Evolutionary conservation across 1,140 invertebrate genomes (phyloP).

Genomic region (Apis dorsata): DNA sequence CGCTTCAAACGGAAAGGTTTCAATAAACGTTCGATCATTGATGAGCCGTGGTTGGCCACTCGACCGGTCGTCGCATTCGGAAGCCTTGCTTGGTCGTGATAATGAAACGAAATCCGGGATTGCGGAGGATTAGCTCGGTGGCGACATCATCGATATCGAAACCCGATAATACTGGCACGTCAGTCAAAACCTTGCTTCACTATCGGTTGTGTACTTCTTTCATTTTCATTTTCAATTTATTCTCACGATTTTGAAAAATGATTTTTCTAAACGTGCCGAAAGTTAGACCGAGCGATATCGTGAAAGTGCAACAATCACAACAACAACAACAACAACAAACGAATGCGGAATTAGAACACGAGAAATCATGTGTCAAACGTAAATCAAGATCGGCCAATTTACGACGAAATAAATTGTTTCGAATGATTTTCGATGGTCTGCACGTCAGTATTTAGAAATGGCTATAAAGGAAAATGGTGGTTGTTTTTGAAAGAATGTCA

Average conservation of each 20-base stretch:
- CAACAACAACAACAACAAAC: not conserved
- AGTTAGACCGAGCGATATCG: not conserved
- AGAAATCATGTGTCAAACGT: not conserved
- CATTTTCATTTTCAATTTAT: not conserved
- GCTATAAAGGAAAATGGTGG: not conserved
- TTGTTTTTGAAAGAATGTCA: not conserved
- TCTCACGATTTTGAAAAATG: not conserved
- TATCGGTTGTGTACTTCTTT: not conserved
- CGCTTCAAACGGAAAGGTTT: not conserved
- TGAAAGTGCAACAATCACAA: not conserved
- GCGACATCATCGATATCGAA: conserved; percentile 34
- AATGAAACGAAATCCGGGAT: conserved; percentile 57
- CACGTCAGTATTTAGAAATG: conserved; percentile 17
- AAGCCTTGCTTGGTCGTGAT: conserved; percentile 36
- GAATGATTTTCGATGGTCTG: not conserved
- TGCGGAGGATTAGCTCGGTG: conserved; percentile 27
- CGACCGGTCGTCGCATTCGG: conserved; percentile 19
- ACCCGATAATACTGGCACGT: conserved; percentile 24
- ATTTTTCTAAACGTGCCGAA: conserved; percentile 35
- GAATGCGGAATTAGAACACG: not conserved
- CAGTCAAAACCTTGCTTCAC: conserved; percentile 11
- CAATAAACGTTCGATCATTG: conserved; percentile 46
- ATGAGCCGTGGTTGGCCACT: not conserved
- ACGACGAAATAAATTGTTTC: not conserved
- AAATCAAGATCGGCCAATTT: not conserved